These are phyloP conservation scores for Ammodytes dubius DNA, from an alignment of 2,113 vertebrate genomes.

Conservation along the genomic window DNA sequence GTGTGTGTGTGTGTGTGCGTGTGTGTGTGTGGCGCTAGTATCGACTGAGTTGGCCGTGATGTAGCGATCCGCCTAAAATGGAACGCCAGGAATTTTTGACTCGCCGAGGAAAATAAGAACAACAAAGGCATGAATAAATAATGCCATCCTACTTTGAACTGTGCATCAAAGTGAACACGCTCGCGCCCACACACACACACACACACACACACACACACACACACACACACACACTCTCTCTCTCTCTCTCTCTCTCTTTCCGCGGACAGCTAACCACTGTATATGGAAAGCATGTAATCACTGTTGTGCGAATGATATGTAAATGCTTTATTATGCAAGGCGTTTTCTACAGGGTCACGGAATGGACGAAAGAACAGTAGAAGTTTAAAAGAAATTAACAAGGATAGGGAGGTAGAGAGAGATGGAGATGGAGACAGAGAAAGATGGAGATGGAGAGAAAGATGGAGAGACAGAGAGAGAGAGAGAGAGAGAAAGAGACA, in stretches of 20 bases:
- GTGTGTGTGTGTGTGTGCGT: slow-evolving; percentile 8
- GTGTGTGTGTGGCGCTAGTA: slow-evolving; percentile 38
- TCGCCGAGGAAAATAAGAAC: slow-evolving; percentile 78
- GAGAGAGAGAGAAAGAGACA: too few species aligned
- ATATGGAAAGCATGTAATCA: slow-evolving; percentile 62
- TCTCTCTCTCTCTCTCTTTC: too few species aligned
- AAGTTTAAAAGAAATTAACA: slow-evolving; percentile 56
- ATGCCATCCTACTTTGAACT: slow-evolving; percentile 82
- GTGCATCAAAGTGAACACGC: slow-evolving; percentile 81
- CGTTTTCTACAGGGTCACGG: slow-evolving; percentile 45
- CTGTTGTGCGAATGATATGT: slow-evolving; percentile 56
- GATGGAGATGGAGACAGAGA: too few species aligned
- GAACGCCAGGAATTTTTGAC: slow-evolving; percentile 75
- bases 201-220: slow-evolving; percentile 48
- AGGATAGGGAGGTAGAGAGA: background rate
- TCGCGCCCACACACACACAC: slow-evolving; percentile 43
- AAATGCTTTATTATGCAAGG: slow-evolving; percentile 61
- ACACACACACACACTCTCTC: slow-evolving; percentile 23
- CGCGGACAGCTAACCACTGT: slow-evolving; percentile 49
- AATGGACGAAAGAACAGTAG: slow-evolving; percentile 44
- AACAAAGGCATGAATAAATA: slow-evolving; percentile 86
- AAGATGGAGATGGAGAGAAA: too few species aligned
- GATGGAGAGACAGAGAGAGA: too few species aligned
- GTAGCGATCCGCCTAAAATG: slow-evolving; percentile 68
- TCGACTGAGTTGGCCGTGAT: slow-evolving; percentile 57